These are phyloP conservation scores for Holcopasites calliopsidis DNA, from an alignment of 1,140 invertebrate genomes.

Conservation along the genomic window DNA sequence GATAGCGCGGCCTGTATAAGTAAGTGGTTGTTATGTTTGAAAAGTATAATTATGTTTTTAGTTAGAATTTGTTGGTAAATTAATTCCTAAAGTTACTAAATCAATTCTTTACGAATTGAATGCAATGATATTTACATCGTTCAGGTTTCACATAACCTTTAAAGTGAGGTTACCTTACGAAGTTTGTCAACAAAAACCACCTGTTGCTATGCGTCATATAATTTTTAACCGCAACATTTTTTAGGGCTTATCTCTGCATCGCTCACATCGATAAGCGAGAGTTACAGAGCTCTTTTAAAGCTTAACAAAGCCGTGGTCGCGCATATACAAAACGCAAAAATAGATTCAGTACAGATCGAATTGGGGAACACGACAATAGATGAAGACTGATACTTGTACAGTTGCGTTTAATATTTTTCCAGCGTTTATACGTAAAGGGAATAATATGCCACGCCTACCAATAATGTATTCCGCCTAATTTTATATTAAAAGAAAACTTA, in stretches of 20 bases:
- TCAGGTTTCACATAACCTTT: no score
- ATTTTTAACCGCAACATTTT: constrained; percentile 7
- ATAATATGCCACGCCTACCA: no score
- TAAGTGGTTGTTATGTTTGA: constrained; percentile 35
- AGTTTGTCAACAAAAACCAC: neutral
- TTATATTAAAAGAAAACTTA: neutral
- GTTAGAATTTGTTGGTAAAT: no score
- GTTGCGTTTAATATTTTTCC: neutral
- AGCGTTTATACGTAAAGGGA: neutral
- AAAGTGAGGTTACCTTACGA: constrained; percentile 9
- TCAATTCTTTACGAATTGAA: no score
- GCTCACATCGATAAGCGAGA: constrained; percentile 32
- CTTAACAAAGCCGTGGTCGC: constrained; percentile 42
- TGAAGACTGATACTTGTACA: neutral
- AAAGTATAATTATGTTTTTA: neutral
- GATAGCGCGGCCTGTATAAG: constrained; percentile 51
- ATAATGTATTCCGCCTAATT: neutral
- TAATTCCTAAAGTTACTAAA: no score
- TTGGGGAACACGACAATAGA: neutral
- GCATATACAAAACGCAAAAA: constrained; percentile 23
- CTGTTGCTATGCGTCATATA: neutral
- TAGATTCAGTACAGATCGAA: neutral
- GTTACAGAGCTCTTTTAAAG: constrained; percentile 32
- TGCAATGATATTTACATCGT: neutral
- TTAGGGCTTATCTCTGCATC: constrained; percentile 47